Base-by-base conservation (phyloP, 1,140 invertebrate species). In the Drosophila lacteicornis region DNA sequence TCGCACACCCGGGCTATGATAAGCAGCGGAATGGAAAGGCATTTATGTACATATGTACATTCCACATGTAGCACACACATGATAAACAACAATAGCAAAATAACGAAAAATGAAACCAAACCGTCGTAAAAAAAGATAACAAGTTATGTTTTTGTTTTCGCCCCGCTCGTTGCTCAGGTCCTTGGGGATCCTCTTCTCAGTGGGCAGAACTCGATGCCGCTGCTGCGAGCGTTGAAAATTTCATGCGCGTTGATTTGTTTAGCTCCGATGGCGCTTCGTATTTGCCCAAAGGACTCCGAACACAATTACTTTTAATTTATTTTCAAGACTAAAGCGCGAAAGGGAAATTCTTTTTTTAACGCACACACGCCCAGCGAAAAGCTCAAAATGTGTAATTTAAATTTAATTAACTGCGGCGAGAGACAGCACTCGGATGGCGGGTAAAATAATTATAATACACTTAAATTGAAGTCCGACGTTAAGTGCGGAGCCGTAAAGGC, bases 241-340 rank as follows among this genome's bases (percentile, higher is more conserved):
- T 82, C 75, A 82, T 82, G 73, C 55, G 73, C 78, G 74, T 83
- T 87, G 84, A 87, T 87, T 87, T 84, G 80, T 73, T 79, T 69
- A 49, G 82, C 78, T 62, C 40, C 60, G 70, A 56, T 57, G 61
- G 61, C 55, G 46, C 59, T 46, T 66, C 55, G 70, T 80, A 73
- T 80, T 84, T 76, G 22, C 61, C 11, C 57, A 19, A 49, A 42
- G 49, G 42, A 47, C 58, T 36, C 46, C 36, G 25, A 53, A 65
- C 58, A 69, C 75, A 87, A 82, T 86, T 68, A 87, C 75, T 86
- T 86, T 80, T 79, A 86, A 86, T 87, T 82, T 83, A 76, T 79
- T 80, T 80, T 36, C 59, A 57, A 49, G 67, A 47, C 69, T 51
- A 51, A 30, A 73, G 43, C 22, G 66, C 69, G 67, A 49, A 38